Conservation (phyloP, 2,113 vertebrate genomes). For the Amphiprion percula region DNA sequence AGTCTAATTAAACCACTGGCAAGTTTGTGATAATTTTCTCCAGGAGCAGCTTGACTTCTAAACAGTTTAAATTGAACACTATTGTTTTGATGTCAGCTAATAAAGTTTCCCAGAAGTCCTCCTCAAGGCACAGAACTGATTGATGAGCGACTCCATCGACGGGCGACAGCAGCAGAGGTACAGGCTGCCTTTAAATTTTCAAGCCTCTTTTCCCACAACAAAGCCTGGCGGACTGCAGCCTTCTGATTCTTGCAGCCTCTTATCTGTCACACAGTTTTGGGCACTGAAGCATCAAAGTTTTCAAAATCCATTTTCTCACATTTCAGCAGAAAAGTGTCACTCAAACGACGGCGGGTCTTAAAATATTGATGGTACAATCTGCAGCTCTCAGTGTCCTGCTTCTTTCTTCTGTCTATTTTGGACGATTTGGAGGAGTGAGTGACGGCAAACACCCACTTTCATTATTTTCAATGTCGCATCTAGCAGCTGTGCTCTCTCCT, state of each 20-base stretch:
- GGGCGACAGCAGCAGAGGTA: slow-evolving; percentile 31
- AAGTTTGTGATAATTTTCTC: background rate
- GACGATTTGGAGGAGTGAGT: slow-evolving; percentile 5
- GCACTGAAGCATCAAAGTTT: slow-evolving; percentile 18
- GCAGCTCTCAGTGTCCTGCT: background rate
- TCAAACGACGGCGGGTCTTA: background rate
- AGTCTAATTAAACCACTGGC: no score
- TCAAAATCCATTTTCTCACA: slow-evolving; percentile 33
- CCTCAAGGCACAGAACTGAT: slow-evolving; percentile 25
- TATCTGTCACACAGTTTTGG: slow-evolving; percentile 11
- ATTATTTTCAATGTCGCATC: background rate
- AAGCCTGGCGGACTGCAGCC: background rate
- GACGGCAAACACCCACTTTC: slow-evolving; percentile 42
- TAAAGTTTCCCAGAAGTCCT: slow-evolving; percentile 15
- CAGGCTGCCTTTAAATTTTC: slow-evolving; percentile 45
- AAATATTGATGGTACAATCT: slow-evolving; percentile 27
- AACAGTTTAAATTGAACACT: background rate
- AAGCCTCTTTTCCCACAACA: slow-evolving; percentile 16
- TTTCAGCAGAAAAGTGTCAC: background rate
- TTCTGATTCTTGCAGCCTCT: slow-evolving; percentile 8
- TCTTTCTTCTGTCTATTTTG: background rate
- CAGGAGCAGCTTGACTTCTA: background rate
- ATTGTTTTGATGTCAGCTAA: slow-evolving; percentile 4
- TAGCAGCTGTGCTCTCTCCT: background rate
- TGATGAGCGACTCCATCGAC: slow-evolving; percentile 46